Conservation (phyloP, 2,113 vertebrate species). For the Hydrolagus affinis region DNA sequence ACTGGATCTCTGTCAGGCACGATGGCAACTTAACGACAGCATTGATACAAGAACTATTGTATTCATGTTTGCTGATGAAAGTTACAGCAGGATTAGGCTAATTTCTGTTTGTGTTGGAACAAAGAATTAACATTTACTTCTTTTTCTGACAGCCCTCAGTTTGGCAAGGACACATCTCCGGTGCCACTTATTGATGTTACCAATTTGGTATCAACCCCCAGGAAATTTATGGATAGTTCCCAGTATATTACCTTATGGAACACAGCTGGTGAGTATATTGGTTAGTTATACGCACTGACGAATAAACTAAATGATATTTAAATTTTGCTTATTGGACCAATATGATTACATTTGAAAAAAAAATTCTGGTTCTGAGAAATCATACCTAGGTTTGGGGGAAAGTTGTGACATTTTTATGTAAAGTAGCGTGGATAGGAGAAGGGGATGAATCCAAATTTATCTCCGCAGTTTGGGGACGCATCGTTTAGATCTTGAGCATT, state of each 20-base stretch:
- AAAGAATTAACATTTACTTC: neutral
- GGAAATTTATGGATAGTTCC: slow-evolving; percentile 77
- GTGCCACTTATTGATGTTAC: slow-evolving; percentile 73
- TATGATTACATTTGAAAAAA: too few species aligned
- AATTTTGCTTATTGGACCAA: neutral
- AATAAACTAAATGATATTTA: neutral
- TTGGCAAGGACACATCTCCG: slow-evolving; percentile 68
- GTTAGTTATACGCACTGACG: neutral
- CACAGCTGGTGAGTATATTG: slow-evolving; percentile 58
- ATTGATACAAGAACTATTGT: neutral
- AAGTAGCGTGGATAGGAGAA: neutral
- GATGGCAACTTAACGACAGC: neutral
- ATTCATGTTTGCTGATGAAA: neutral
- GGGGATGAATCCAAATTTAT: neutral
- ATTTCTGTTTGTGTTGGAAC: neutral
- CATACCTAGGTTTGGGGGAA: too few species aligned
- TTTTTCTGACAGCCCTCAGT: slow-evolving; percentile 49
- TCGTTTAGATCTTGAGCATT: neutral
- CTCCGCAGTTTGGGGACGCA: neutral
- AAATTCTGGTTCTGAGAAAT: too few species aligned
- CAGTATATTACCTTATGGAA: slow-evolving; percentile 72
- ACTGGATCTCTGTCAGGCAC: neutral
- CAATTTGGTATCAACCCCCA: slow-evolving; percentile 70
- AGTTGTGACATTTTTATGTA: too few species aligned
- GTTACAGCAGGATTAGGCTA: neutral